Evolutionary conservation across 2,888 invertebrate species (phyloP), one percentile per base, ranked within the genome.

Genomic region (Litoditis marina): DNA sequence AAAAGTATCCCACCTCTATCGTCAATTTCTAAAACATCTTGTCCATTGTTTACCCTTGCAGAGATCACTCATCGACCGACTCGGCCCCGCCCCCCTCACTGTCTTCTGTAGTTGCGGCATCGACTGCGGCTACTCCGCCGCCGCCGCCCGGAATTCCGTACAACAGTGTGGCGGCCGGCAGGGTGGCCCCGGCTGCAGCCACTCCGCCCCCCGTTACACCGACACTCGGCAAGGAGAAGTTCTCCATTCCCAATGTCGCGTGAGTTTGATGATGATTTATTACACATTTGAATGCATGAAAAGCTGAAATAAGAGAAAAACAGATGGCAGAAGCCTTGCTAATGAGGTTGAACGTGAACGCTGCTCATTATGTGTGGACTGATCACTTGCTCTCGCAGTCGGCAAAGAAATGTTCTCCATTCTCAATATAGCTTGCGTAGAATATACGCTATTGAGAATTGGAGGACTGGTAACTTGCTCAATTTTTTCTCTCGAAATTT

Each of bases 51-150:
- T n/a, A n/a, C n/a, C n/a, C n/a, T n/a, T n/a, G n/a, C 6, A 58
- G 58, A 46, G 58, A 58, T 34, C 47, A 11, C 16, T 13, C 44
- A 30, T 46, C 46, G 30, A 49, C 49, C 19, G 58, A 58, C 6
- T 49, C 58, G n/a, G 42, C 28, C 22, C 49, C 49, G 27, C 49
- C 55, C 8, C 25, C 27, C 27, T 22, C 57, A 11, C 39, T 39
- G 39, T 39, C 39, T 5, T 25, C 44, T 44, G 44, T 19, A 44
- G 5, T 44, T 5, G 19, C 44, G 25, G 4, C 28, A 28, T 22
- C 28, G 6, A 50, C 50, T 5, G 79, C 88, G 47, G 69, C 74
- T 19, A 69, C 78, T 7, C 73, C 77, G 16, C 70, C 79, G 11
- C 72, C 78, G 36, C 72, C 78, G 8, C 79, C 79, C 16, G 73